phyloP scores from a whole-genome alignment of 35 echinoderm and acorn worm species.

The Diadema setosum region DNA sequence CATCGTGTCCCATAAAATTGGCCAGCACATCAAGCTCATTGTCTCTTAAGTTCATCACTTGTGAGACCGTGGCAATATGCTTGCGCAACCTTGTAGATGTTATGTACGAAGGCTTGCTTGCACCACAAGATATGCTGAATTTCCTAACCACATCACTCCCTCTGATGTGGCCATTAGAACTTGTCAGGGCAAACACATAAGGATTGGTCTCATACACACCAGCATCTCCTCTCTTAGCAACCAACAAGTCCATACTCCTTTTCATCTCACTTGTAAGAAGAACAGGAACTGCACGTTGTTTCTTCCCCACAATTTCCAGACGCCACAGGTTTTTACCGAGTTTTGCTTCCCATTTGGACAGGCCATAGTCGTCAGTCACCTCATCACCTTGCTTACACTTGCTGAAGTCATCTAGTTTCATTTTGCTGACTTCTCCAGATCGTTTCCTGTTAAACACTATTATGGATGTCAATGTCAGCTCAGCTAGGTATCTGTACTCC shows the following conservation, averaged over 20 bases:
- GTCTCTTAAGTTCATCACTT: slow-evolving; percentile 68
- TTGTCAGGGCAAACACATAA: too few species aligned
- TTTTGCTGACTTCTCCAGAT: slow-evolving; percentile 59
- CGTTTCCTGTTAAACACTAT: slow-evolving; percentile 75
- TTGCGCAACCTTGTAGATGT: slow-evolving; percentile 69
- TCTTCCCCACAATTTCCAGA: too few species aligned
- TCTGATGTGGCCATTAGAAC: too few species aligned
- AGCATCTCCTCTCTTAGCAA: too few species aligned
- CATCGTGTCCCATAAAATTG: slow-evolving; percentile 71
- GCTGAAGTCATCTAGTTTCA: slow-evolving; percentile 44
- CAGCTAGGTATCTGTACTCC: slow-evolving; percentile 32
- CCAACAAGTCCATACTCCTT: too few species aligned
- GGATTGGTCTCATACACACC: too few species aligned
- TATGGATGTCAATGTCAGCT: slow-evolving; percentile 24
- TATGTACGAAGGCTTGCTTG: too few species aligned
- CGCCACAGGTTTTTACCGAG: slow-evolving; percentile 58
- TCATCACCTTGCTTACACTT: slow-evolving; percentile 55
- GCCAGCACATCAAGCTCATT: slow-evolving; percentile 72
- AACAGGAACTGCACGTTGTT: too few species aligned
- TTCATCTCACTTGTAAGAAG: too few species aligned
- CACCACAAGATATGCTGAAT: too few species aligned
- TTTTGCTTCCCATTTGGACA: slow-evolving; percentile 50
- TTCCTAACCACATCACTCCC: too few species aligned
- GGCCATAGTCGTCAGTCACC: slow-evolving; percentile 9
- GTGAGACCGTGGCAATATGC: slow-evolving; percentile 70